Base-by-base conservation (phyloP, 2,797 vertebrate genomes). In the Avahi laniger region DNA sequence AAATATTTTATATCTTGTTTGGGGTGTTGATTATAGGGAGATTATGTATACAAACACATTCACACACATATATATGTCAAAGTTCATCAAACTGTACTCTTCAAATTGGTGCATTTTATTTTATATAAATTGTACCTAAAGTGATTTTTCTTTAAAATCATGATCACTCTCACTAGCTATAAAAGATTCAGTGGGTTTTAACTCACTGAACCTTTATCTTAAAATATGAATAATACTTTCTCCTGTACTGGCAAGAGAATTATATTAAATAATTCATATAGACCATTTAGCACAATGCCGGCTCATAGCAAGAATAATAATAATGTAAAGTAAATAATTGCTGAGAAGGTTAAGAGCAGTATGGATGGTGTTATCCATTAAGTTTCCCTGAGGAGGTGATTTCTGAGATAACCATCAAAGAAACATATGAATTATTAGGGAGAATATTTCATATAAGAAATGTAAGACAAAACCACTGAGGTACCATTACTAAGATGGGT, bases 231-330 rank as follows among this genome's bases (percentile, higher is more conserved):
- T 93, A 54, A 88, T 73, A 63, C 24, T 94, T 52, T 54, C n/a
- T 38, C 67, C 28, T 57, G 22, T 59, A 65, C 63, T 72, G 13
- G 67, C 61, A 94, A 97, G 46, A 75, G 41, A 97, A 94, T 50
- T 87, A 81, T 61, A 76, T 93, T 96, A 96, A 96, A 93, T 96
- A 90, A 96, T 95, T 95, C 43, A 95, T 70, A 80, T 13, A 89
- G 38, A 61, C 70, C 80, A 94, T 83, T 97, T 96, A 97, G 30
- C 35, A 95, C 81, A 95, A 95, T 83, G 67, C 7, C 52, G 83
- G 61, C 78, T 96, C 65, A 75, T n/a, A 91, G 75, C 76, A 89
- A 94, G 52, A 95, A 95, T 35, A 92, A 95, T 73, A 57, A 59
- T 79, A 90, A 88, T 88, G 50, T 41, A 88, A 87, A 73, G 43